Percentiles rank a stretch among this genome's conserved stretches.
These are phyloP conservation scores for Arbacia lixula DNA, from an alignment of 53 echinoderm and acorn worm genomes.

Conservation along the genomic window DNA sequence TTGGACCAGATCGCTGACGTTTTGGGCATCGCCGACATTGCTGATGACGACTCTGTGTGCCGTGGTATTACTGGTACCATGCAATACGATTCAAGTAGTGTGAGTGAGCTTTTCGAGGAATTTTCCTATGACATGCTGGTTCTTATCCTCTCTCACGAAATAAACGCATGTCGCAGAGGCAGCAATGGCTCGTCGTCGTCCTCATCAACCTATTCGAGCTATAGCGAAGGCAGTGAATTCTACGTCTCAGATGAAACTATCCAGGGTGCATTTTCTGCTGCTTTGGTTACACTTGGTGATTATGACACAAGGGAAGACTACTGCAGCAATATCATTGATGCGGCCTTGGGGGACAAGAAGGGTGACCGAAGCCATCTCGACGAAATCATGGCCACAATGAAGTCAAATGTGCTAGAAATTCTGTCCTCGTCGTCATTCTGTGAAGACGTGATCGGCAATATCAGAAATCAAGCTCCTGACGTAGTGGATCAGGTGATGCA, in stretches of 20 bases:
- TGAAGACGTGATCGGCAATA: slow-evolving; percentile 3
- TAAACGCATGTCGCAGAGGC: neutral
- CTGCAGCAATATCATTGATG: slow-evolving; percentile 7
- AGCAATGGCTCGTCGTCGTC: neutral
- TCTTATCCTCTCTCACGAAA: slow-evolving; percentile 5
- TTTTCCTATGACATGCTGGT: neutral
- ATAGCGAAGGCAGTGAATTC: slow-evolving; percentile 3
- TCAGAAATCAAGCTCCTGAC: neutral
- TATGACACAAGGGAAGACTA: slow-evolving; percentile 28
- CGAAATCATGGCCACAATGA: slow-evolving; percentile 10
- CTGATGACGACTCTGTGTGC: slow-evolving; percentile 3
- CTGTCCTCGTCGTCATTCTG: neutral
- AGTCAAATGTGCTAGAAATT: slow-evolving; percentile 25
- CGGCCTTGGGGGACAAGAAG: slow-evolving; percentile 10
- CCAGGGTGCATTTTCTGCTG: neutral
- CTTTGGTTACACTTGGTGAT: neutral
- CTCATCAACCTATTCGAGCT: neutral
- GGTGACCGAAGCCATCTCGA: slow-evolving; percentile 5
- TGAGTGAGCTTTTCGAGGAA: slow-evolving; percentile 18
- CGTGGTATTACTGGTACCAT: slow-evolving; percentile 39
- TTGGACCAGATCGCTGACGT: slow-evolving; percentile 12
- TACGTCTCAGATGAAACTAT: slow-evolving; percentile 10
- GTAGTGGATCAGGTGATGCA: neutral
- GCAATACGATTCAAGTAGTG: slow-evolving; percentile 32
- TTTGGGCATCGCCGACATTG: slow-evolving; percentile 4